phyloP scores from a whole-genome alignment of 2,888 invertebrate genomes.

The Caenorhabditis afra region DNA sequence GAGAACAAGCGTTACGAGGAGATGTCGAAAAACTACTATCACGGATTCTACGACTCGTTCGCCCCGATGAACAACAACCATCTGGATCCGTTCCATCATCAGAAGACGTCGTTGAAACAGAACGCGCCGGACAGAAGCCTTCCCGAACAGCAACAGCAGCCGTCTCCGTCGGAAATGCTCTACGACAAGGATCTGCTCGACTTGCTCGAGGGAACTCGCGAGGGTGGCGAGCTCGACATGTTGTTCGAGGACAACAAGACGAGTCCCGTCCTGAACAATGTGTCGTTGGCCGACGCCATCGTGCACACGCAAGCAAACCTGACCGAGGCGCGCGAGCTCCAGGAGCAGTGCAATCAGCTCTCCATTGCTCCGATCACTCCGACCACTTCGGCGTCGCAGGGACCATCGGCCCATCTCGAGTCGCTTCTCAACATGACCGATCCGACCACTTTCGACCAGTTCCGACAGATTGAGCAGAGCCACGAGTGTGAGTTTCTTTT shows the following conservation, averaged over 20 bases:
- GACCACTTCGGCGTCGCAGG: constrained; percentile 7
- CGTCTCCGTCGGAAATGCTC: background rate
- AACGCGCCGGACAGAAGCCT: constrained; percentile 17
- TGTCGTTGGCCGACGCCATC: constrained; percentile 58
- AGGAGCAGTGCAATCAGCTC: constrained; percentile 29
- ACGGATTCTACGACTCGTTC: constrained; percentile 71
- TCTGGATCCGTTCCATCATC: background rate
- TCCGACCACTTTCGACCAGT: constrained; percentile 22
- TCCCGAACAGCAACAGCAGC: constrained; percentile 6
- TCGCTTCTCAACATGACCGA: constrained; percentile 55
- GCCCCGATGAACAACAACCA: constrained; percentile 6
- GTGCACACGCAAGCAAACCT: constrained; percentile 58
- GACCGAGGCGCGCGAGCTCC: constrained; percentile 53
- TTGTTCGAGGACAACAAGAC: constrained; percentile 52
- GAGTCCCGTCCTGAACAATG: constrained; percentile 54
- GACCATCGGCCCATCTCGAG: constrained; percentile 7
- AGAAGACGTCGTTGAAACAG: constrained; percentile 2
- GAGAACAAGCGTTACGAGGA: constrained; percentile 73
- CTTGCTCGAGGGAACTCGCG: constrained; percentile 65
- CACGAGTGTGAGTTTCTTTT: constrained; percentile 43
- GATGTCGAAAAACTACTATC: constrained; percentile 72
- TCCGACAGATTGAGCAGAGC: constrained; percentile 2
- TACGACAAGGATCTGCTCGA: constrained; percentile 65
- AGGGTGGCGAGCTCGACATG: constrained; percentile 63
- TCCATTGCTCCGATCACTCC: background rate